These are phyloP conservation scores for Erebia ligea DNA, from an alignment of 2,888 invertebrate genomes.

Conservation along the genomic window DNA sequence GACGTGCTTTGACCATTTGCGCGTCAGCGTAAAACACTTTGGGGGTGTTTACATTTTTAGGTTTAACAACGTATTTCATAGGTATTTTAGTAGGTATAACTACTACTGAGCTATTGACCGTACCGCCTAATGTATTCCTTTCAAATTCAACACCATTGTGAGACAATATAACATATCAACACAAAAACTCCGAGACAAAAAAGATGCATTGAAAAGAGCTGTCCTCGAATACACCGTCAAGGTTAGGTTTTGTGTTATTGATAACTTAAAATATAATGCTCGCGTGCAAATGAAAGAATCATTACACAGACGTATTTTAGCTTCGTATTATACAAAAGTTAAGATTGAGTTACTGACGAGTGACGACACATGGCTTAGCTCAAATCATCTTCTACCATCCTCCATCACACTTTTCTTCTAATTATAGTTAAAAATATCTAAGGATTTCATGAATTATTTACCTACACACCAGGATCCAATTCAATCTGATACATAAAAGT, in stretches of 20 bases:
- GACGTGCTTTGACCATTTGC: too few relatives aligned
- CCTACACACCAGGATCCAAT: too few relatives aligned
- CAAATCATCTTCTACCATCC: too few relatives aligned
- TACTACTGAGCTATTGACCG: constrained; percentile 55
- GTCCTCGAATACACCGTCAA: constrained; percentile 61
- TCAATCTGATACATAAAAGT: not conserved
- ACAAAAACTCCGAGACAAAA: constrained; percentile 68
- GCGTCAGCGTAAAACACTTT: too few relatives aligned
- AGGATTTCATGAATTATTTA: too few relatives aligned
- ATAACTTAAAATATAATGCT: constrained; percentile 59
- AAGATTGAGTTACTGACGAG: too few relatives aligned
- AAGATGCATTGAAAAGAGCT: constrained; percentile 47
- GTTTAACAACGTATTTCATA: not conserved
- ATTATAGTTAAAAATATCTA: not conserved
- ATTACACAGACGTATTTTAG: not conserved
- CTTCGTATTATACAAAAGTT: not conserved
- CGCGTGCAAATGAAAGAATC: constrained; percentile 45
- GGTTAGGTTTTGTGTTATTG: constrained; percentile 47
- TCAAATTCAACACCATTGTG: constrained; percentile 67
- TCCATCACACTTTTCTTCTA: too few relatives aligned
- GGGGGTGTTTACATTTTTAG: too few relatives aligned
- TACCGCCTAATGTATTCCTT: constrained; percentile 70
- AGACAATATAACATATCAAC: constrained; percentile 69
- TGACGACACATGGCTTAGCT: too few relatives aligned
- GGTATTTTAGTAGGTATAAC: not conserved